A percentile compares a stretch with the other conserved stretches of the same genome.
phyloP scores from a whole-genome alignment of 2,113 vertebrate genomes.

The Arenaria interpres region DNA sequence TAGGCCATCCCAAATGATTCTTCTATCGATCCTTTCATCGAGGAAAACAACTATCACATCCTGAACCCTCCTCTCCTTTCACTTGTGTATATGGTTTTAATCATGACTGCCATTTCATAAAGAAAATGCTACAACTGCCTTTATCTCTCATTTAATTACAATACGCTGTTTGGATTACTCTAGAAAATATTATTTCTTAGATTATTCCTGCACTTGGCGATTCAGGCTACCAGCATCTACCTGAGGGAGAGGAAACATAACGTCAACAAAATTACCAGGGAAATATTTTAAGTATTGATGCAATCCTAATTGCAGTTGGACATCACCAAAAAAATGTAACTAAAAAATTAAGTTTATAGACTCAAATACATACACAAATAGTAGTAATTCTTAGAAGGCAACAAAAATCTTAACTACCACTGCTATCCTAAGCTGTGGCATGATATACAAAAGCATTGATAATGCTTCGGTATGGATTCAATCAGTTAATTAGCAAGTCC shows the following conservation, averaged over 20 bases:
- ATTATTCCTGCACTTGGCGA: not conserved
- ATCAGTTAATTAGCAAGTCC: conserved; percentile 13
- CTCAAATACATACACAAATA: not conserved
- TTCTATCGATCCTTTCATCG: not conserved
- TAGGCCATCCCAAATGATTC: not conserved
- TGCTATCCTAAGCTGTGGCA: not conserved
- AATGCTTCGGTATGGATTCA: not conserved
- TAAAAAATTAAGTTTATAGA: not conserved
- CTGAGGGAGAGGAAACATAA: not conserved
- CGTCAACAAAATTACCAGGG: not conserved
- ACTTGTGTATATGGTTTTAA: not conserved
- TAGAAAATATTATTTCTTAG: not conserved
- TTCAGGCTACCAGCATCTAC: not conserved
- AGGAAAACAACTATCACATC: not conserved
- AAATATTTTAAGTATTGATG: not conserved
- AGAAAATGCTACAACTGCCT: not conserved
- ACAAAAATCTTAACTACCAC: not conserved
- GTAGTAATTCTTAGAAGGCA: not conserved
- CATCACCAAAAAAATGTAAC: not conserved
- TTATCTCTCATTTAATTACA: not conserved
- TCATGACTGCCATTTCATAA: not conserved
- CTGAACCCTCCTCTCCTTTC: not conserved
- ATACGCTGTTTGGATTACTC: not conserved
- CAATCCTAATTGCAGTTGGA: not conserved
- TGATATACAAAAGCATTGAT: not conserved